A percentile compares a stretch with the other conserved stretches of the same genome.
Conservation (phyloP, 2,113 vertebrate species). For the Oncorhynchus clarkii region DNA sequence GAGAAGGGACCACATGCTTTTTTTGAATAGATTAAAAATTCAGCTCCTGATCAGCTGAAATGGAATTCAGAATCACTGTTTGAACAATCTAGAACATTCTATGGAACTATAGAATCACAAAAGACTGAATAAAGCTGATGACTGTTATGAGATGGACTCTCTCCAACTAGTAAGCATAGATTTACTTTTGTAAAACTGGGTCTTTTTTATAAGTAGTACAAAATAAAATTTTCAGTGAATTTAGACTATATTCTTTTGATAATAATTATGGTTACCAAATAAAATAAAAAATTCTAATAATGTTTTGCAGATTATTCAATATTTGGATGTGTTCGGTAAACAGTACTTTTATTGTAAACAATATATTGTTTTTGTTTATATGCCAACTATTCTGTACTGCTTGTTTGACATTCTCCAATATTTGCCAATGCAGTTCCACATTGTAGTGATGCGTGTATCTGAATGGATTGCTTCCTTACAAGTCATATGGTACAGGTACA, state of each 20-base stretch:
- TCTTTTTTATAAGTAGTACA: slow-evolving; percentile 38
- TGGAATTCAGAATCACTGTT: slow-evolving; percentile 20
- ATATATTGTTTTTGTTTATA: slow-evolving; percentile 51
- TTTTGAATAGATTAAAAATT: slow-evolving; percentile 14
- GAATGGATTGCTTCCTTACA: not conserved
- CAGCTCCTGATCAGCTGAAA: slow-evolving; percentile 9
- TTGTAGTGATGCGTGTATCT: slow-evolving; percentile 28
- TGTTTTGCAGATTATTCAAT: slow-evolving; percentile 38
- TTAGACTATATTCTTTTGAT: slow-evolving; percentile 29
- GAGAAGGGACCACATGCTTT: slow-evolving; percentile 37
- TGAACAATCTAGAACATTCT: not conserved
- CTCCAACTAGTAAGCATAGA: not conserved
- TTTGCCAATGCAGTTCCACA: slow-evolving; percentile 25
- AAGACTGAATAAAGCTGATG: not conserved
- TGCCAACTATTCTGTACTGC: slow-evolving; percentile 48
- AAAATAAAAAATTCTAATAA: slow-evolving; percentile 32
- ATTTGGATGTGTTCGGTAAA: slow-evolving; percentile 55
- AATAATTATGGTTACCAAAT: slow-evolving; percentile 11
- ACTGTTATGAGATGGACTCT: slow-evolving; percentile 13
- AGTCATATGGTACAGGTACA: too few relatives aligned
- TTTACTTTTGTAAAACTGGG: slow-evolving; percentile 3
- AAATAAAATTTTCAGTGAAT: slow-evolving; percentile 26
- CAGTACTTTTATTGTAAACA: slow-evolving; percentile 43
- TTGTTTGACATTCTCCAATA: slow-evolving; percentile 24
- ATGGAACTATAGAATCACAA: not conserved